phyloP scores from a whole-genome alignment of 2,113 vertebrate species.

The Eulemur rufifrons region DNA sequence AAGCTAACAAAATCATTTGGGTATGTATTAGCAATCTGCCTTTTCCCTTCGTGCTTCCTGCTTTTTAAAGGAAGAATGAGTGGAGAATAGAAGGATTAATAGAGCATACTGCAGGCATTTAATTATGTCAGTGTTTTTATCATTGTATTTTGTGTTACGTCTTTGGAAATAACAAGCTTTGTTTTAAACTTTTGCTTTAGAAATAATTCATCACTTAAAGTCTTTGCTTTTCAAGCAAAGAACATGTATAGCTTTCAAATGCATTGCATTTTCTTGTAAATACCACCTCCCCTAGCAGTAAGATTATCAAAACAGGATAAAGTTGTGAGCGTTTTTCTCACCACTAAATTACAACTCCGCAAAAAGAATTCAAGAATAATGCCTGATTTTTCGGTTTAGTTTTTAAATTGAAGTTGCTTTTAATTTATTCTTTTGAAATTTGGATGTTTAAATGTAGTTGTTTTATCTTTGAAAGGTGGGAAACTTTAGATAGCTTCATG shows the following conservation, averaged over 20 bases:
- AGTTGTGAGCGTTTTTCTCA: background rate
- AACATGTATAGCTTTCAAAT: background rate
- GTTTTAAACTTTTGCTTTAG: background rate
- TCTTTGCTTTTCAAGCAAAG: background rate
- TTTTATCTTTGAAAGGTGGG: constrained; percentile 90
- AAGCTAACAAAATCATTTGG: constrained; percentile 99
- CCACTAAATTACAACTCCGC: background rate
- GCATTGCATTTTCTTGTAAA: background rate
- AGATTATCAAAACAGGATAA: background rate
- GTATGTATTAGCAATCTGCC: constrained; percentile 82
- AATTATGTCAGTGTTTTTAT: background rate
- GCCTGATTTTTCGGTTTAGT: background rate
- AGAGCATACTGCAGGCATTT: rapidly evolving
- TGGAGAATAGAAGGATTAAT: background rate
- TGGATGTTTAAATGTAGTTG: background rate
- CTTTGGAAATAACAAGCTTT: background rate
- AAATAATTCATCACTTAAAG: background rate
- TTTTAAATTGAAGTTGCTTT: background rate
- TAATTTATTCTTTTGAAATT: background rate
- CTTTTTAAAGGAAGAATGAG: background rate
- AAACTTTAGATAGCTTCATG: constrained; percentile 99
- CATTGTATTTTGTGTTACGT: background rate
- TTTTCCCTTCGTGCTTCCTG: background rate
- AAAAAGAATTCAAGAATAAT: background rate
- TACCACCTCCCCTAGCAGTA: background rate